Evolutionary conservation across 2,113 vertebrate species (phyloP).

Genomic region (Indicator maculatus): DNA sequence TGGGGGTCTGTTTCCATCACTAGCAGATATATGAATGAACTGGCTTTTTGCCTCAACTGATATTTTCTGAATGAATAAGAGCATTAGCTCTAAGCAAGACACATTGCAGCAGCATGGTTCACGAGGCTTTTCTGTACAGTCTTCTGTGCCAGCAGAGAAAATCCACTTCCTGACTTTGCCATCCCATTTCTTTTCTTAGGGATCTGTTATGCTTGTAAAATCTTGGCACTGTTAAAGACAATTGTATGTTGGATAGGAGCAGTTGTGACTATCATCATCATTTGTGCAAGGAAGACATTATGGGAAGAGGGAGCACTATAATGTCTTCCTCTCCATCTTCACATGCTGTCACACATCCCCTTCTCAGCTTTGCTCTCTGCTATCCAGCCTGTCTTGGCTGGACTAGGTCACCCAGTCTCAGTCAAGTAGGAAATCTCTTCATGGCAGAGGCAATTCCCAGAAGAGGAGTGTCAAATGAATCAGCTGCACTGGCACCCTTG

Average conservation of each 20-base stretch:
- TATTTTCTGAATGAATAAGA: constrained; percentile 22
- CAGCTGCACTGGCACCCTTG: neutral
- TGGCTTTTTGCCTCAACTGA: neutral
- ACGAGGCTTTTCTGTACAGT: neutral
- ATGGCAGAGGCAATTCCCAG: neutral
- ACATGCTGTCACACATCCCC: neutral
- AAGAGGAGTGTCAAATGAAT: neutral
- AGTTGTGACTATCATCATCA: neutral
- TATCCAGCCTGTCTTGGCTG: neutral
- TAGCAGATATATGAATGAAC: neutral
- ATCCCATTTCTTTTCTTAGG: neutral
- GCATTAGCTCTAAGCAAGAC: neutral
- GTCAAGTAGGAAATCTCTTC: neutral
- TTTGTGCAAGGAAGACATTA: neutral
- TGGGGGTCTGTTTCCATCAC: neutral
- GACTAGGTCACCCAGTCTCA: neutral
- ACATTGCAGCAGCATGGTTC: neutral
- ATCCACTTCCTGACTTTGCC: neutral
- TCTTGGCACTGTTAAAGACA: neutral
- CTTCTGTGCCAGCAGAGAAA: neutral
- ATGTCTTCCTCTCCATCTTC: neutral
- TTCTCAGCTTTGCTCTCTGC: neutral
- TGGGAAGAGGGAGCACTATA: neutral
- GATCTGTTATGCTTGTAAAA: neutral
- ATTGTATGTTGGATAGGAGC: neutral